Base-by-base conservation (phyloP, 92 coral and sea anemone species). In the Umimayanthus kanabou region DNA sequence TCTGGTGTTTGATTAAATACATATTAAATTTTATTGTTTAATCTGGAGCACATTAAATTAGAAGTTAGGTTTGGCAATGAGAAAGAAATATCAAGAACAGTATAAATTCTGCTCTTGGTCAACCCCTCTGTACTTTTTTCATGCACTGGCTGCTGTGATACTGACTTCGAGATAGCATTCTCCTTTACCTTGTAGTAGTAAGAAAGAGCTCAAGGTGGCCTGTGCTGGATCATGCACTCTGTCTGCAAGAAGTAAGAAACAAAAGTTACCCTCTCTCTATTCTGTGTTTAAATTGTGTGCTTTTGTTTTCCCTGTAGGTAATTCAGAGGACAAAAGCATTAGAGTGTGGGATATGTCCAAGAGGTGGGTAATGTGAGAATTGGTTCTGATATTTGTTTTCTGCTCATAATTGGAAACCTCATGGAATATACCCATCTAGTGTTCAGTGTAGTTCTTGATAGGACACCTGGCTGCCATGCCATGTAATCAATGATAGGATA, bases 311-410 rank as follows among this genome's bases (percentile, higher is more conserved):
- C 65, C 49, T 64, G 28, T 88, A 96, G 98, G 98, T 80, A 96
- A 96, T 84, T 96, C 99, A 28, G 99, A 96, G 78, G 99, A 96
- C 92, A 96, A 96, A 61, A 96, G 99, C 77, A 96, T 96, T 85
- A 81, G 99, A 88, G 99, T 96, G 2, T 96, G 99, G 99, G 99
- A 96, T 91, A 95, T 96, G 99, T 96, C 99, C 40, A 96, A 96
- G 89, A 95, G 99, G 98, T 96, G 53, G 43, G 39, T 20, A 77
- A 25, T 47, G 20, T n/a, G n/a, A 78, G 83, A 69, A 39, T 30
- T 50, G 18, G 25, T 26, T 7, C 26, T 50, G 39, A 39, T 5
- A 8, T 1, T 74, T 39, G 55, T 33, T 16, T 39, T 3, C 25
- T 49, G 43, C 16, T 18, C 25, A 26, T 4, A 39, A 13, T 6